phyloP scores from a whole-genome alignment of 2,797 vertebrate genomes.

The Paratrypauchen microcephalus region DNA sequence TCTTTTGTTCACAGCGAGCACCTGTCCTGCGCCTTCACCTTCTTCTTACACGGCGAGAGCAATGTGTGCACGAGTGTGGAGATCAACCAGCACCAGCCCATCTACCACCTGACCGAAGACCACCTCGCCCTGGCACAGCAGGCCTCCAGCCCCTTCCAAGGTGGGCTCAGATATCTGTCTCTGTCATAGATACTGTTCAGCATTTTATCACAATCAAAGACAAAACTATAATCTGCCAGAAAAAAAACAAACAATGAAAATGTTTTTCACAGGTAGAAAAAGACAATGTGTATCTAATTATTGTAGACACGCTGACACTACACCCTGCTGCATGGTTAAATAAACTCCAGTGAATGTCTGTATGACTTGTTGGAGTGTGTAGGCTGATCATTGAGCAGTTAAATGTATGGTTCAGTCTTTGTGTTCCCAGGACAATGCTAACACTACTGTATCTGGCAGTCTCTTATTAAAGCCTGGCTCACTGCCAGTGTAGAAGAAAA shows the following conservation, averaged over 20 bases:
- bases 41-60: conserved; percentile 97
- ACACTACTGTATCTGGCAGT: conserved; percentile 40
- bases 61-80: conserved; percentile 99
- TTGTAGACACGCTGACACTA: background rate
- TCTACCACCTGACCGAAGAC: conserved; percentile 95
- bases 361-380: background rate
- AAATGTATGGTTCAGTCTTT: conserved; percentile 11
- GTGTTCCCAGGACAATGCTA: conserved; percentile 36
- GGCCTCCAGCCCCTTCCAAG: conserved; percentile 95
- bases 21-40: conserved; percentile 97
- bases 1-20: conserved; percentile 83
- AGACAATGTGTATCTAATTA: background rate
- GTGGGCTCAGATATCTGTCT: conserved; percentile 60
- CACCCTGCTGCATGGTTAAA: background rate
- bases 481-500: conserved; percentile 36
- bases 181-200: background rate
- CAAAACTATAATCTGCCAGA: background rate
- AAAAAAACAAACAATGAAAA: background rate
- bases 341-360: background rate
- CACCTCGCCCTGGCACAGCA: conserved; percentile 94
- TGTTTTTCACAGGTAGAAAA: background rate
- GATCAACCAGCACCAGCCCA: conserved; percentile 98
- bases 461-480: conserved; percentile 52
- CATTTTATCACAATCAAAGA: background rate
- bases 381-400: conserved; percentile 14